Conservation (phyloP, 2,113 vertebrate genomes). For the Amazona vittata region DNA sequence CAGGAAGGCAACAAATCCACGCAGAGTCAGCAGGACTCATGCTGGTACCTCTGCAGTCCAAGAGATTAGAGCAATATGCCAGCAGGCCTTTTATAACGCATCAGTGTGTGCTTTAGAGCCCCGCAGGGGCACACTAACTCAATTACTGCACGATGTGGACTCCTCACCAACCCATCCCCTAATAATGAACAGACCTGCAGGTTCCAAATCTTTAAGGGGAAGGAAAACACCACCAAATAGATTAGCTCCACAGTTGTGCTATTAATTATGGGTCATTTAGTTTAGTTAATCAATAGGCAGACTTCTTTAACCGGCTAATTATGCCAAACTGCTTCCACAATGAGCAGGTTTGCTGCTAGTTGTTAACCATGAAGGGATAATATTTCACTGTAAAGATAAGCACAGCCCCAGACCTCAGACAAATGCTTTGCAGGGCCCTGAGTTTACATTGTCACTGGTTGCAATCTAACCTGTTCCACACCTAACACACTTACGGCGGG, state of each 20-base stretch:
- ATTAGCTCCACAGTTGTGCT: constrained; percentile 55
- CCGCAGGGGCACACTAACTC: background rate
- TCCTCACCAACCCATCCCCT: constrained; percentile 12
- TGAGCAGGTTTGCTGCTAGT: constrained; percentile 52
- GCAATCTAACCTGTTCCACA: background rate
- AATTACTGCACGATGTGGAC: background rate
- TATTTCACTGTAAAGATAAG: constrained; percentile 61
- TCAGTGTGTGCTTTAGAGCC: background rate
- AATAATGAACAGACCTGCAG: constrained; percentile 12
- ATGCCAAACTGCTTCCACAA: constrained; percentile 53
- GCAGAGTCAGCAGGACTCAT: background rate
- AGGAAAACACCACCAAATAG: constrained; percentile 39
- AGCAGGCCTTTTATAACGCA: background rate
- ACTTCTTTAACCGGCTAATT: constrained; percentile 71
- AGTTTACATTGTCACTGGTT: background rate
- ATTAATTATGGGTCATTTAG: constrained; percentile 73
- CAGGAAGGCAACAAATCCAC: background rate
- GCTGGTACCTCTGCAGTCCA: background rate
- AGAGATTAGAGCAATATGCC: background rate
- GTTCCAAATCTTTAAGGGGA: constrained; percentile 4
- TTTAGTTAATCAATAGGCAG: constrained; percentile 73
- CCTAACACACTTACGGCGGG: background rate
- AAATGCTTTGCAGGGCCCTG: background rate
- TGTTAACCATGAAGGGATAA: constrained; percentile 63
- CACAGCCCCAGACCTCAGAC: background rate